phyloP scores from a whole-genome alignment of 2,797 vertebrate species.

The Pogonophryne albipinna region DNA sequence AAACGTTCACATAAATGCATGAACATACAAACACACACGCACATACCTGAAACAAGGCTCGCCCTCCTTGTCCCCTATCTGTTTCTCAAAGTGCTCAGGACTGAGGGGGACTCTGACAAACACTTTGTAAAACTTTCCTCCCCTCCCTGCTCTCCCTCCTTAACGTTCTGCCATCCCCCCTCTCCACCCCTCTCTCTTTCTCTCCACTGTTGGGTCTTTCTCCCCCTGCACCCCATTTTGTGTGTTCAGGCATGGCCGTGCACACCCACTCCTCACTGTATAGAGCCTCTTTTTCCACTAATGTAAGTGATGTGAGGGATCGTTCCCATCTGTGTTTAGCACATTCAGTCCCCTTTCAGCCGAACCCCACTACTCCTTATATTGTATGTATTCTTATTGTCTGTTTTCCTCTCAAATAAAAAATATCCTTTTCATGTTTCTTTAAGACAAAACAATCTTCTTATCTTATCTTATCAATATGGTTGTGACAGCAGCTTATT shows the following conservation, averaged over 20 bases:
- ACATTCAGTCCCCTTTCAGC: slow-evolving; percentile 31
- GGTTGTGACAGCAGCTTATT: background rate
- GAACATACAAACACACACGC: slow-evolving; percentile 5
- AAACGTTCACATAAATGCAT: slow-evolving; percentile 29
- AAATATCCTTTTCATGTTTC: too few relatives aligned
- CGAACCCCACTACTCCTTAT: slow-evolving; percentile 7
- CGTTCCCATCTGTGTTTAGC: slow-evolving; percentile 67
- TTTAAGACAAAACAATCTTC: too few relatives aligned
- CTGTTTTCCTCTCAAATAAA: too few relatives aligned
- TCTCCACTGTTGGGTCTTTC: slow-evolving; percentile 49
- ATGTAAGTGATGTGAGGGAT: slow-evolving; percentile 55
- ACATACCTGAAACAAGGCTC: slow-evolving; percentile 77
- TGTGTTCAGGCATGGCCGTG: slow-evolving; percentile 28
- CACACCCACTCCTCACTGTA: slow-evolving; percentile 29
- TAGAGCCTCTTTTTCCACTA: slow-evolving; percentile 45
- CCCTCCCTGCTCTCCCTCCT: slow-evolving; percentile 47
- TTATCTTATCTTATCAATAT: background rate
- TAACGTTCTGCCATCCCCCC: slow-evolving; percentile 59
- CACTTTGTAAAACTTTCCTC: slow-evolving; percentile 58
- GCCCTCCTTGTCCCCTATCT: slow-evolving; percentile 70
- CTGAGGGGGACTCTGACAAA: slow-evolving; percentile 71
- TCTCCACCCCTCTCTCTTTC: slow-evolving; percentile 59
- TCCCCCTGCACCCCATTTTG: slow-evolving; percentile 62
- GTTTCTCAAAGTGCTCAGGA: slow-evolving; percentile 58
- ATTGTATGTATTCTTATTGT: background rate